phyloP scores from a whole-genome alignment of 64 coral and sea anemone species.

The Pocillopora verrucosa region DNA sequence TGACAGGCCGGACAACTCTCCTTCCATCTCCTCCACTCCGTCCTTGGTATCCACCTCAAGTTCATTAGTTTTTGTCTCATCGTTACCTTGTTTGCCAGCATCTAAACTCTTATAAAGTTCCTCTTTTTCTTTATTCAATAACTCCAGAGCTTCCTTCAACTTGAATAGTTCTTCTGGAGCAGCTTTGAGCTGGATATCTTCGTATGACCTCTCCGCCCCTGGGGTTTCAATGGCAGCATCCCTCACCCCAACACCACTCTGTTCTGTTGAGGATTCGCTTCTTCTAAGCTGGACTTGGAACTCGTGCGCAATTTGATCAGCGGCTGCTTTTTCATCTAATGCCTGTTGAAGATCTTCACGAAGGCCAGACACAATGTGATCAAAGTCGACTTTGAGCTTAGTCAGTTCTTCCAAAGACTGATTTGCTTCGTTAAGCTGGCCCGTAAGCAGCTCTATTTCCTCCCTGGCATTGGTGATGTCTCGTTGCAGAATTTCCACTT shows the following conservation, averaged over 20 bases:
- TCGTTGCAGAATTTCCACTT: neutral
- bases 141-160: neutral
- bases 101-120: slow-evolving; percentile 6
- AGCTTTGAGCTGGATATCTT: neutral
- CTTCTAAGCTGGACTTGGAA: slow-evolving; percentile 68
- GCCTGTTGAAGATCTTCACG: slow-evolving; percentile 87
- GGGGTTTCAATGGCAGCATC: neutral
- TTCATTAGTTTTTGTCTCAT: neutral
- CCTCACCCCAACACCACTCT: neutral
- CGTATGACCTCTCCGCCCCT: neutral
- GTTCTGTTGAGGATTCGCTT: neutral
- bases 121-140: neutral
- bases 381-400: slow-evolving; percentile 73
- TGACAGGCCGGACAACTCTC: neutral
- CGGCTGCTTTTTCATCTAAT: slow-evolving; percentile 63
- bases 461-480: neutral
- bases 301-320: slow-evolving; percentile 84
- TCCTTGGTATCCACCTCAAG: neutral
- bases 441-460: neutral
- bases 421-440: neutral
- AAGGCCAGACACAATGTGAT: slow-evolving; percentile 91
- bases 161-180: neutral
- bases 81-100: neutral
- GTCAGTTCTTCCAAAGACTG: slow-evolving; percentile 45
- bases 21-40: neutral